Conservation (phyloP, 1,140 invertebrate genomes). For the Drosophila suzukii region DNA sequence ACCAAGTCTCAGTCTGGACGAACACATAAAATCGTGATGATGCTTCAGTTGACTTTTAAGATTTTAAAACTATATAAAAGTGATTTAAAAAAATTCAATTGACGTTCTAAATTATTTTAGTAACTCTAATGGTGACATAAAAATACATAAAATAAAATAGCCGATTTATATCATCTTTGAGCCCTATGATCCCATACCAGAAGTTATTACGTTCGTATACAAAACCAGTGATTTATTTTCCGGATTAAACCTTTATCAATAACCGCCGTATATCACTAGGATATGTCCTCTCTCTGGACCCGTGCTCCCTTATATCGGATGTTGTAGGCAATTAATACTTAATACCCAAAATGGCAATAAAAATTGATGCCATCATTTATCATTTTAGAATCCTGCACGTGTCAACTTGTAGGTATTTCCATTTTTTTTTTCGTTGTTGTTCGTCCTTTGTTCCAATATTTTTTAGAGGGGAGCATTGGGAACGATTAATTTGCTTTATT, state of each 20-base stretch:
- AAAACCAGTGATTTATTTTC: slow-evolving; percentile 22
- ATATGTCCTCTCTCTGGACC: slow-evolving; percentile 2
- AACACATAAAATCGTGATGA: not conserved
- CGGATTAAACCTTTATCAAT: slow-evolving; percentile 37
- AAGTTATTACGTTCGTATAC: not conserved
- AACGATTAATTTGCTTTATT: slow-evolving; percentile 77
- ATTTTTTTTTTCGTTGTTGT: slow-evolving; percentile 30
- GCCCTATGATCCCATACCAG: not conserved
- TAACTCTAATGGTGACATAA: too few species aligned
- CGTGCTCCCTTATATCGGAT: slow-evolving; percentile 1
- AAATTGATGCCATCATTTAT: slow-evolving; percentile 66
- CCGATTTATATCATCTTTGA: not conserved
- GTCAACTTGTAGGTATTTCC: slow-evolving; percentile 52
- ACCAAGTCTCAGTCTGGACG: not conserved
- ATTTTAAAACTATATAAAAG: not conserved
- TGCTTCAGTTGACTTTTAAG: not conserved
- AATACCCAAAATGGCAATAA: slow-evolving; percentile 68
- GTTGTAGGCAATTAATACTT: slow-evolving; percentile 67
- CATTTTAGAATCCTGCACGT: slow-evolving; percentile 67
- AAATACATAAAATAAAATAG: not conserved
- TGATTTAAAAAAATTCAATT: too few species aligned
- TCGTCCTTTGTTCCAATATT: slow-evolving; percentile 15
- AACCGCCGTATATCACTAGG: slow-evolving; percentile 25
- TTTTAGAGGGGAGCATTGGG: slow-evolving; percentile 25
- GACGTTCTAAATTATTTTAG: too few species aligned